These are phyloP conservation scores for Sphyrna mokarran DNA, from an alignment of 2,113 vertebrate species.

Conservation along the genomic window DNA sequence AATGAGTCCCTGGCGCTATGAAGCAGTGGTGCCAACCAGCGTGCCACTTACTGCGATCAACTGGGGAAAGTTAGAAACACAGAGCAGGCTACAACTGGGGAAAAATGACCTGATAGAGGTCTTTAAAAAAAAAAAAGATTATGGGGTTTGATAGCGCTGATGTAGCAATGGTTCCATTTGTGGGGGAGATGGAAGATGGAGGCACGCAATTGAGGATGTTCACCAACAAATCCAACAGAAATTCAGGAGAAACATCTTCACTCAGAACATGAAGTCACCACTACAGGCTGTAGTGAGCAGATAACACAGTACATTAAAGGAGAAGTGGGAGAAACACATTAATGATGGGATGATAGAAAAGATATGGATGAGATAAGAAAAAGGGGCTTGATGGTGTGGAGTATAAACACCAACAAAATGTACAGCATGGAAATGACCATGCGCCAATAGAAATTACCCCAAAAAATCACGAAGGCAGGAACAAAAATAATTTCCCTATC, in stretches of 20 bases:
- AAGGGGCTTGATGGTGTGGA: not conserved
- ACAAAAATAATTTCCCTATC: not conserved
- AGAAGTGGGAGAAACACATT: not conserved
- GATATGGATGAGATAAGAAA: not conserved
- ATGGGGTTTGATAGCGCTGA: not conserved
- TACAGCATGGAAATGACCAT: not conserved
- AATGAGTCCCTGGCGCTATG: too few relatives aligned
- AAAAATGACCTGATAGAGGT: not conserved
- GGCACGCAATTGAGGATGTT: not conserved
- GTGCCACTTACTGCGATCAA: not conserved
- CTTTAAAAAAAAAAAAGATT: not conserved
- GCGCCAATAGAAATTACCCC: not conserved
- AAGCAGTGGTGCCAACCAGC: too few relatives aligned
- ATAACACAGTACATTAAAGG: not conserved
- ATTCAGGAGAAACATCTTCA: not conserved
- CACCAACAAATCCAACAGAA: not conserved
- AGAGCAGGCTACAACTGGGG: not conserved
- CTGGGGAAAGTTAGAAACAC: not conserved
- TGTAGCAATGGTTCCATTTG: not conserved
- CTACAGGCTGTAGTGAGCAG: not conserved
- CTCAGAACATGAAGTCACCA: too few relatives aligned
- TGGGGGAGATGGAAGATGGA: not conserved
- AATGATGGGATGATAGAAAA: too few relatives aligned
- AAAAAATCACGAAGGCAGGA: not conserved
- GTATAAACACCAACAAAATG: not conserved